Conservation (phyloP, 2,888 invertebrate species). For the Agrypnus murinus region DNA sequence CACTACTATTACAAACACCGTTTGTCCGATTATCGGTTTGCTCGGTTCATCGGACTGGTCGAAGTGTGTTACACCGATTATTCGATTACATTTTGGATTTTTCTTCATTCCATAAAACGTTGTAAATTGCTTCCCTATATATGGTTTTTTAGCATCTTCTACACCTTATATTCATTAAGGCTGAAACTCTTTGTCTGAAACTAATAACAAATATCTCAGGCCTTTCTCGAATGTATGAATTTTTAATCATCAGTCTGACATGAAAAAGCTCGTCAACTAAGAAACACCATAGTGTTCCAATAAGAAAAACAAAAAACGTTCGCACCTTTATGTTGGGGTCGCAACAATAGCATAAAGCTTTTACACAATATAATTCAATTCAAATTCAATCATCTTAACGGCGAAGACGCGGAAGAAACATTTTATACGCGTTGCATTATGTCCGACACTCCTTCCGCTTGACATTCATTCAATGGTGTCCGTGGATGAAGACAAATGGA, state of each 20-base stretch:
- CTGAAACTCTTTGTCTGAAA: no score
- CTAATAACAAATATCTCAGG: no score
- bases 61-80: conserved; percentile 38
- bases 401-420: conserved; percentile 30
- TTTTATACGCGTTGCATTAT: conserved; percentile 40
- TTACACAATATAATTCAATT: conserved; percentile 35
- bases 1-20: conserved; percentile 43
- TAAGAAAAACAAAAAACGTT: background rate
- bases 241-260: no score
- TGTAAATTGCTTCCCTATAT: no score
- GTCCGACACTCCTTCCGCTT: conserved; percentile 47
- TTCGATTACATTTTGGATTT: conserved; percentile 37
- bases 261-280: conserved; percentile 12
- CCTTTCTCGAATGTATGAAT: no score
- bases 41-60: conserved; percentile 45
- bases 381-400: conserved; percentile 39
- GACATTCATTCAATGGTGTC: conserved; percentile 42
- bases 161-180: no score
- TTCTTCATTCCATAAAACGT: background rate
- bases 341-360: conserved; percentile 25
- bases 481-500: conserved; percentile 61
- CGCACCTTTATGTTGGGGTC: conserved; percentile 26
- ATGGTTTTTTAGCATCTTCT: no score
- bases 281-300: background rate
- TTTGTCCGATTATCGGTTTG: conserved; percentile 48